Base-by-base conservation (phyloP, 1,140 invertebrate genomes). In the Lepidurus arcticus region DNA sequence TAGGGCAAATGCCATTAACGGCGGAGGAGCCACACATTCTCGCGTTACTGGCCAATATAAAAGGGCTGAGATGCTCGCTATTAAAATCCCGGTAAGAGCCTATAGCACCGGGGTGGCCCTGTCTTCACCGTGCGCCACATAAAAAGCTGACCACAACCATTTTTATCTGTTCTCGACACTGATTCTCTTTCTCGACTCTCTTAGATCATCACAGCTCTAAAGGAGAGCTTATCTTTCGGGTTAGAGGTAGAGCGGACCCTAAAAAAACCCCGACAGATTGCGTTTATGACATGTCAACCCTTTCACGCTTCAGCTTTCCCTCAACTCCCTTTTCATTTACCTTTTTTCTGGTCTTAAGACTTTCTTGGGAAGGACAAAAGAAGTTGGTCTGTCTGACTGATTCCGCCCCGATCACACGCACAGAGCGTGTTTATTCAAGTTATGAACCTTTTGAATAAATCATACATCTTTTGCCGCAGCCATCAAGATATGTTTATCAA, bases 231-330 rank as follows among this genome's bases (percentile, higher is more conserved):
- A 65, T 9, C 53, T 65, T 65, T 21, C 9, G 16, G 53, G 47
- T 21, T 5, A 24, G 24, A 24, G 24, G 24, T 24, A 21, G 21
- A 65, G 47, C 47, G 21, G 21, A n/a, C 47, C 47, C 53, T 7
- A n/a, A n/a, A 7, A 65, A 65, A 65, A 65, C 16, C 34, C 34
- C 34, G 4, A 34, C 34, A 65, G 53, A 65, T 65, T 16, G 53
- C 53, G 53, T 65, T 65, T 65, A 65, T 65, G 53, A 65, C 53
- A 65, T 65, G 53, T 65, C 53, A 65, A 65, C 53, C 53, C 53
- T 65, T 65, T 21, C 53, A 65, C 53, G 53, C 53, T 65, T 65
- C 53, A 65, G 8, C 53, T 65, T 65, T 65, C 53, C 53, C 53
- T n/a, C 53, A n/a, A 16, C 21, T n/a, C 53, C 21, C 21, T 47